These are phyloP conservation scores for Nomada ruficornis DNA, from an alignment of 2,888 invertebrate genomes.

Conservation along the genomic window DNA sequence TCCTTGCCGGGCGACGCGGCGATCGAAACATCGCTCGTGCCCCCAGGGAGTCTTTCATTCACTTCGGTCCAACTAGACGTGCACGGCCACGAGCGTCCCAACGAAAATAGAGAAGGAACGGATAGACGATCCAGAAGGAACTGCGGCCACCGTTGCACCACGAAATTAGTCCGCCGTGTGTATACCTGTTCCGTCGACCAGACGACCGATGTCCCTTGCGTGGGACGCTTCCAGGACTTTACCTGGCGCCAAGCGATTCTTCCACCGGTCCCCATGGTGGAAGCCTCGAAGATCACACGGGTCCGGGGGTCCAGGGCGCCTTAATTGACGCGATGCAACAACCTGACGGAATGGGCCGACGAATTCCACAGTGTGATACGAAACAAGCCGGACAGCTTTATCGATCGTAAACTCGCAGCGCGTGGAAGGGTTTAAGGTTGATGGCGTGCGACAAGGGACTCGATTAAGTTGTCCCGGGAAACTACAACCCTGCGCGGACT, in stretches of 20 bases:
- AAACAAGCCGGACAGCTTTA: not conserved
- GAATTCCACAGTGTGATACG: constrained; percentile 6
- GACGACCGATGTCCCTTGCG: constrained; percentile 53
- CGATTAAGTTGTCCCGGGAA: constrained; percentile 16
- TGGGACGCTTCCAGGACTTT: constrained; percentile 57
- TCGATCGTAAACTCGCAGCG: constrained; percentile 31
- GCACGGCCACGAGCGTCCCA: not conserved
- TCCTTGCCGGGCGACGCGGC: constrained; percentile 30
- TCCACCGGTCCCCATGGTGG: not conserved
- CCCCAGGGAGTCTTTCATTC: constrained; percentile 70
- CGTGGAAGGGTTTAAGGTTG: not conserved
- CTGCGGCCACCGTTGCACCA: constrained; percentile 61
- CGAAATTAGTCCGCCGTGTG: constrained; percentile 62
- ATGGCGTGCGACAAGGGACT: not conserved
- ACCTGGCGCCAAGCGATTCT: constrained; percentile 66
- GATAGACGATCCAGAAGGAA: not conserved
- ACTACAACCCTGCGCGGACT: not conserved
- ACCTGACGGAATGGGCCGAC: constrained; percentile 20
- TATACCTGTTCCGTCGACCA: constrained; percentile 58
- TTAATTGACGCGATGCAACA: constrained; percentile 47
- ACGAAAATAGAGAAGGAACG: too few species aligned
- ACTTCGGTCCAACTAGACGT: constrained; percentile 15
- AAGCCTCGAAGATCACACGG: constrained; percentile 16
- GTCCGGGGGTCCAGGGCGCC: not conserved
- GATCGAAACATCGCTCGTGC: constrained; percentile 56